phyloP scores from a whole-genome alignment of 2,797 vertebrate species.

The Sebastes aleutianus region DNA sequence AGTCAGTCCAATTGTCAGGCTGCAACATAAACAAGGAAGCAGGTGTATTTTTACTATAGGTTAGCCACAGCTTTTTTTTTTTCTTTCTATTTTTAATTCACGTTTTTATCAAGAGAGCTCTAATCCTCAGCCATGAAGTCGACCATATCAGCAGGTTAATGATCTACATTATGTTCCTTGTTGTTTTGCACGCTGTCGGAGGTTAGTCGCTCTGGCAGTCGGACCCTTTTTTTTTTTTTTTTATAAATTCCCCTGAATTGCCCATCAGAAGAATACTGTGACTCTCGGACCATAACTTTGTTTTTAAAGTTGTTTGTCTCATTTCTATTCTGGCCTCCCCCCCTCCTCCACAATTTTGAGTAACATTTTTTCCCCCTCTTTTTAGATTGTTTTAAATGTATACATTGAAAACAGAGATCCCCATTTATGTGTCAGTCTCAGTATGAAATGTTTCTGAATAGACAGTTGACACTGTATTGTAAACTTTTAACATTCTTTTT shows the following conservation, averaged over 20 bases:
- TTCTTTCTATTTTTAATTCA: conserved; percentile 60
- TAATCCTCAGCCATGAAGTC: conserved; percentile 30
- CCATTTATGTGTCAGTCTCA: conserved; percentile 61
- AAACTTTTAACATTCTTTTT: conserved; percentile 87
- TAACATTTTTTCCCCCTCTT: conserved; percentile 53
- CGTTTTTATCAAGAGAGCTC: conserved; percentile 64
- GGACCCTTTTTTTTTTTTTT: conserved; percentile 48
- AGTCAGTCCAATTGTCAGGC: conserved; percentile 18
- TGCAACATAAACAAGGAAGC: conserved; percentile 44
- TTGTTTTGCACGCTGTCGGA: conserved; percentile 8
- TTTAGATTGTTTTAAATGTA: conserved; percentile 80
- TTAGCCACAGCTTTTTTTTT: conserved; percentile 11
- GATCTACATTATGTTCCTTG: conserved; percentile 11
- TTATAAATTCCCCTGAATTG: neutral
- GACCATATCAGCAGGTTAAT: conserved; percentile 34
- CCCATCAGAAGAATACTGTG: conserved; percentile 35
- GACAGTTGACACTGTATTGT: conserved; percentile 80
- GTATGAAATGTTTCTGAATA: conserved; percentile 73
- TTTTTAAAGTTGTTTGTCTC: conserved; percentile 66
- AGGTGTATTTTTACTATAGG: conserved; percentile 59
- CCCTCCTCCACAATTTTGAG: conserved; percentile 12
- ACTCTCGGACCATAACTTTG: conserved; percentile 64
- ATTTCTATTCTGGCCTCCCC: conserved; percentile 38
- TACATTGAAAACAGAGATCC: conserved; percentile 54
- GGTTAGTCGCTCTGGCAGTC: neutral